Percentiles rank a stretch among this genome's conserved stretches.
Evolutionary conservation across 2,888 invertebrate species (phyloP).

Genomic region (Drosophila barbarae): DNA sequence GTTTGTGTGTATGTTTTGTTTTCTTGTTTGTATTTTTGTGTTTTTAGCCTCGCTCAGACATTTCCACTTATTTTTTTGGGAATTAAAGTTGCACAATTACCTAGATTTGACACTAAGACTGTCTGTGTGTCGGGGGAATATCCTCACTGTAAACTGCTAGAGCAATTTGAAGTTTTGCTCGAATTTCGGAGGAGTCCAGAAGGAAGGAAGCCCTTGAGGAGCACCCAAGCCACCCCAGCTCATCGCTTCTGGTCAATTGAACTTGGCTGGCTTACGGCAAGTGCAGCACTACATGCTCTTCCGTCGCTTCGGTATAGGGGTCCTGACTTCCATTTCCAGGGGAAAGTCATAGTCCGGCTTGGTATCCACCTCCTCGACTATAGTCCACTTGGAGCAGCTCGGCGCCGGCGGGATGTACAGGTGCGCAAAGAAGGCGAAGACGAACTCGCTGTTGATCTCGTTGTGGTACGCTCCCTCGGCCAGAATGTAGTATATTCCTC

Average conservation of each 20-base stretch:
- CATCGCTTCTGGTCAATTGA: conserved; percentile 53
- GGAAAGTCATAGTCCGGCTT: conserved; percentile 4
- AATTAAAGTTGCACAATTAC: conserved; percentile 70
- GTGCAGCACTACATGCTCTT: conserved; percentile 26
- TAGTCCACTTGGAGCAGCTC: background rate
- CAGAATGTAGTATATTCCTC: conserved; percentile 31
- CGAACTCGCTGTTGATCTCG: conserved; percentile 7
- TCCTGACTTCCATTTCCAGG: background rate
- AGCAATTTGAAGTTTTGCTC: conserved; percentile 61
- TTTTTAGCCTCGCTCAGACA: conserved; percentile 33
- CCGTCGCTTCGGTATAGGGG: background rate
- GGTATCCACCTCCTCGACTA: background rate
- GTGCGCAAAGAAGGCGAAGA: conserved; percentile 27
- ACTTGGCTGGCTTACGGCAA: conserved; percentile 28
- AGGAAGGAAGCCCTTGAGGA: conserved; percentile 13
- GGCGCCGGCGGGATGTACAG: conserved; percentile 5
- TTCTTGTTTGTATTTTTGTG: conserved; percentile 21
- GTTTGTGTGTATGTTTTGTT: conserved; percentile 15
- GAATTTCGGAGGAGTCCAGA: conserved; percentile 41
- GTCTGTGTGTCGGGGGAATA: conserved; percentile 10
- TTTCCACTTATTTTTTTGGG: conserved; percentile 58
- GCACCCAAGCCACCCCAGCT: conserved; percentile 1
- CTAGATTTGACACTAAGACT: conserved; percentile 66
- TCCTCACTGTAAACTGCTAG: conserved; percentile 34
- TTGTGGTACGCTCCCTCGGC: conserved; percentile 7